Conservation (phyloP, 2,888 invertebrate species). For the Volucella zonaria region DNA sequence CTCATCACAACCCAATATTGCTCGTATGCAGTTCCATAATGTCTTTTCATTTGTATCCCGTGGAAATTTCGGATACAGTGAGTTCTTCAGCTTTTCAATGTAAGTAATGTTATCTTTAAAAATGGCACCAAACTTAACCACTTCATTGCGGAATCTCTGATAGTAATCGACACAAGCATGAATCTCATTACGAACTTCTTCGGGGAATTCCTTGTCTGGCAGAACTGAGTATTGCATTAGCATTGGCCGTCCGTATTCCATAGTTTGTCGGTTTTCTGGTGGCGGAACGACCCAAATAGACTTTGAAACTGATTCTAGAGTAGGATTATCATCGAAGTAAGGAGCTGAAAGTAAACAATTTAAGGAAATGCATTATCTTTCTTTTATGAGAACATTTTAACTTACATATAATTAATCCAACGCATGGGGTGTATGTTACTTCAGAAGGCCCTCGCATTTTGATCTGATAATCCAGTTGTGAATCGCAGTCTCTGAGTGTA, state of each 20-base stretch:
- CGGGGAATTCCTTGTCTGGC: conserved; percentile 91
- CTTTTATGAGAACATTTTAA: not conserved
- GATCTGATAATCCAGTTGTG: conserved; percentile 96
- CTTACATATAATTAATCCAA: conserved; percentile 96
- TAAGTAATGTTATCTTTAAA: conserved; percentile 86
- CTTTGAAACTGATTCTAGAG: conserved; percentile 91
- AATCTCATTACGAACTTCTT: conserved; percentile 93
- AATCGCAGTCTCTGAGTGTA: conserved; percentile 93
- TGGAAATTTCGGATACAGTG: conserved; percentile 91
- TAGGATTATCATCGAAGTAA: conserved; percentile 90
- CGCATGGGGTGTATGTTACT: conserved; percentile 95
- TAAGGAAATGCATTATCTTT: too few species aligned
- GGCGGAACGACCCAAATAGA: conserved; percentile 98
- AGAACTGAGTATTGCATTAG: conserved; percentile 92
- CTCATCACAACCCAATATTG: conserved; percentile 89
- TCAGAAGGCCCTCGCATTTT: conserved; percentile 96
- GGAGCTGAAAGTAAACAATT: conserved; percentile 86
- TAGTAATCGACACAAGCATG: conserved; percentile 93
- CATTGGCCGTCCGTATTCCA: conserved; percentile 95
- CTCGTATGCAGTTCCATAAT: conserved; percentile 91
- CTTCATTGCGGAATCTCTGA: conserved; percentile 86
- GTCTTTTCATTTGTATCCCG: conserved; percentile 90
- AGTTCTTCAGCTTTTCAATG: conserved; percentile 92
- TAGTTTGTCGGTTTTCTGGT: conserved; percentile 92
- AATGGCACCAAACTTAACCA: conserved; percentile 85